Conservation (phyloP, 2,113 vertebrate species). For the Eubucco bourcierii region DNA sequence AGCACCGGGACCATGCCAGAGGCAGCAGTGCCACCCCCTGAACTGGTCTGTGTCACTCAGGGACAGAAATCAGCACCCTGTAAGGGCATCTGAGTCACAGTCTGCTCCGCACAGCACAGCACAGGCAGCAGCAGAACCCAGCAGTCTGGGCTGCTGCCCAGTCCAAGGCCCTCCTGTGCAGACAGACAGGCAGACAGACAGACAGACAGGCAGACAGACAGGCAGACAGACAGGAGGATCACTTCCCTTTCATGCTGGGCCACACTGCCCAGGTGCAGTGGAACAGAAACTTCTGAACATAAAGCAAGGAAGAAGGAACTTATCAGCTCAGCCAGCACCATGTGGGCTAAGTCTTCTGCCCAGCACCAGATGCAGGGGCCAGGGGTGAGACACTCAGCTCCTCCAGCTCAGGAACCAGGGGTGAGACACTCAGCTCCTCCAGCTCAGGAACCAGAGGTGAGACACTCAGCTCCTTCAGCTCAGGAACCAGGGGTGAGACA, state of each 20-base stretch:
- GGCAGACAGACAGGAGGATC: background rate
- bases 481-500: no score
- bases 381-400: no score
- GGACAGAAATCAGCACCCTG: background rate
- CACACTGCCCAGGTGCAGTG: background rate
- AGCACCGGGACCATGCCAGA: background rate
- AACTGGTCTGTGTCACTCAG: background rate
- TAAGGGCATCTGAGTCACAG: background rate
- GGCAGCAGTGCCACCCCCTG: background rate
- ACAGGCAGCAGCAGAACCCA: background rate
- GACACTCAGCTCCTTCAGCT: no score
- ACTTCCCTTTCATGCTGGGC: rapidly evolving
- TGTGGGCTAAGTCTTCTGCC: background rate
- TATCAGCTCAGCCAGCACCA: rapidly evolving
- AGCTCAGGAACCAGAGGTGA: no score
- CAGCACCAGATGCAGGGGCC: background rate
- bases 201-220: rapidly evolving
- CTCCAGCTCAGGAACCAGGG: no score
- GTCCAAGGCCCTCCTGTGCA: background rate
- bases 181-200: rapidly evolving
- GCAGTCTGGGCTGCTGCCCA: background rate
- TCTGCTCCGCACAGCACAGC: rapidly evolving
- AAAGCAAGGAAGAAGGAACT: background rate
- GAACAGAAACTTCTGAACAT: background rate
- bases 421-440: no score